phyloP scores from a whole-genome alignment of 2,888 invertebrate species.

The Eupithecia tripunctaria region DNA sequence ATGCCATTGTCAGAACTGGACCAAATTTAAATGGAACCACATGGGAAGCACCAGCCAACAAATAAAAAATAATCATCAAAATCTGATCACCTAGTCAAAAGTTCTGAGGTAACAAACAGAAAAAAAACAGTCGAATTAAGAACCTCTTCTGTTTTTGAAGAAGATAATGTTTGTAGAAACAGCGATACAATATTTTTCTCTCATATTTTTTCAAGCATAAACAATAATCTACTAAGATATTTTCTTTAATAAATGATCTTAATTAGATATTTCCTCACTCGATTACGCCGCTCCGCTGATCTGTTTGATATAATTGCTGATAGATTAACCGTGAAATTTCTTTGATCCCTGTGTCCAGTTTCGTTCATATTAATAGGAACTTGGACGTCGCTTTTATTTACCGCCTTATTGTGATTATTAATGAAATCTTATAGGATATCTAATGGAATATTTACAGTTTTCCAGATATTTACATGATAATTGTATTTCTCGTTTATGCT shows the following conservation, averaged over 20 bases:
- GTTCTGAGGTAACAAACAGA: too few relatives aligned
- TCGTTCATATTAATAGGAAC: background rate
- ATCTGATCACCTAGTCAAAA: too few relatives aligned
- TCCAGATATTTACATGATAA: too few relatives aligned
- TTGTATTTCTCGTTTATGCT: too few relatives aligned
- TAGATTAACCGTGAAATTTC: conserved; percentile 1
- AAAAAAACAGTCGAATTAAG: too few relatives aligned
- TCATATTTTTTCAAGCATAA: background rate
- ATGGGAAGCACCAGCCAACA: too few relatives aligned
- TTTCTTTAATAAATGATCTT: background rate
- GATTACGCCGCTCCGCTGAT: background rate
- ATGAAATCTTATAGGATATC: too few relatives aligned
- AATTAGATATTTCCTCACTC: background rate
- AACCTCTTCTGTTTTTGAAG: too few relatives aligned
- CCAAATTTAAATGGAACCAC: too few relatives aligned
- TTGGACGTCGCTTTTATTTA: background rate
- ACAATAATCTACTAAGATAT: background rate
- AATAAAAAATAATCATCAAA: too few relatives aligned
- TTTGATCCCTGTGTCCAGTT: conserved; percentile 9
- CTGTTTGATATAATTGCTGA: conserved; percentile 8
- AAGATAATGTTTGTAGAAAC: background rate
- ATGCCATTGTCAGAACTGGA: too few relatives aligned
- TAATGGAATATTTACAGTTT: too few relatives aligned
- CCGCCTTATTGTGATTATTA: background rate
- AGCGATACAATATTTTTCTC: background rate